These are phyloP conservation scores for Micropterix aruncella DNA, from an alignment of 2,888 invertebrate genomes.

Conservation along the genomic window DNA sequence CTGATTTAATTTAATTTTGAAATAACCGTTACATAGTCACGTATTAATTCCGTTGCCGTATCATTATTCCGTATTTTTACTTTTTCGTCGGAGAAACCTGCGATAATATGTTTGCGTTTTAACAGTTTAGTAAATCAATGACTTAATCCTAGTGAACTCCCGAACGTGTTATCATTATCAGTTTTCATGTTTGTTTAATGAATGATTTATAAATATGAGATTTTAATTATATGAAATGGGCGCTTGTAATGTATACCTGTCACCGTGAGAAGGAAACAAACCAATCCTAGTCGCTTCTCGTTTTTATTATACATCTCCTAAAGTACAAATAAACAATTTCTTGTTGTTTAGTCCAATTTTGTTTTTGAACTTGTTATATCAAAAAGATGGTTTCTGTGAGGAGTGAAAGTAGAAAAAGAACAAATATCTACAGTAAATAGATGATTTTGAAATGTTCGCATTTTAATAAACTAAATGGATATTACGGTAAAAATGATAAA, in stretches of 20 bases:
- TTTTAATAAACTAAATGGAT: background rate
- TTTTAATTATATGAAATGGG: background rate
- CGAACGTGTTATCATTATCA: background rate
- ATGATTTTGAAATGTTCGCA: background rate
- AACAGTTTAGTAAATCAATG: background rate
- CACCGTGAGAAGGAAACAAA: background rate
- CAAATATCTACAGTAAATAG: background rate
- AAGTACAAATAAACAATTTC: constrained; percentile 38
- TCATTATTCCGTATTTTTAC: background rate
- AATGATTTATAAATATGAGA: background rate
- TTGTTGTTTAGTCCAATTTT: constrained; percentile 43
- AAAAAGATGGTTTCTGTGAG: constrained; percentile 1
- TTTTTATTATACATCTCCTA: constrained; percentile 32
- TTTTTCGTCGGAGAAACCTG: no score
- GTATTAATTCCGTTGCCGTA: background rate
- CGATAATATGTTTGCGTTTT: no score
- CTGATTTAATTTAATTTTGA: background rate
- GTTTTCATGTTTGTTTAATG: background rate
- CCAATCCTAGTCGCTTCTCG: constrained; percentile 38
- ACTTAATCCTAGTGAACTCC: background rate
- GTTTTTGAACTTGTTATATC: constrained; percentile 7
- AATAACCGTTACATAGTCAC: background rate
- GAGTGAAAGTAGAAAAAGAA: background rate
- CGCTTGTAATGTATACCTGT: background rate
- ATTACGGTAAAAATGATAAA: background rate